phyloP scores from a whole-genome alignment of 1,140 invertebrate genomes.

The Bombus soroeensis region DNA sequence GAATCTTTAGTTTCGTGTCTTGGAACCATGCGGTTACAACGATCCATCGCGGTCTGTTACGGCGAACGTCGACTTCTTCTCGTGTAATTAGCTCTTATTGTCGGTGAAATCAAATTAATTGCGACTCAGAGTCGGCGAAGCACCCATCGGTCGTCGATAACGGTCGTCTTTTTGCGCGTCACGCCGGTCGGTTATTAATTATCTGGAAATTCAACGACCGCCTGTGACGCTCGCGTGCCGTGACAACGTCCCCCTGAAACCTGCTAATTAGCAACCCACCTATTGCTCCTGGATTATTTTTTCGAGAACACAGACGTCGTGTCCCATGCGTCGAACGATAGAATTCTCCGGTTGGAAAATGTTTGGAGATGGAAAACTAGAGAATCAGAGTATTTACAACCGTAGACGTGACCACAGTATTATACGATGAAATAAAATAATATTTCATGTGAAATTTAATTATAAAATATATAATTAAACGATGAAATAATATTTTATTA shows the following conservation, averaged over 20 bases:
- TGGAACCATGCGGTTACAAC: background rate
- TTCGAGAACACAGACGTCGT: background rate
- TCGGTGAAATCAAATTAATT: conserved; percentile 44
- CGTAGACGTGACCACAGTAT: no score
- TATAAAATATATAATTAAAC: no score
- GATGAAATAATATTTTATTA: no score
- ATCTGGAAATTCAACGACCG: conserved; percentile 30
- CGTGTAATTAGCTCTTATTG: conserved; percentile 32
- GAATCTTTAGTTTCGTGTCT: background rate
- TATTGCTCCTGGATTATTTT: conserved; percentile 11
- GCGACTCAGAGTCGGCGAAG: background rate
- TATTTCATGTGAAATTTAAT: no score
- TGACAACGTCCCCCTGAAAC: background rate
- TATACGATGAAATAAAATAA: no score
- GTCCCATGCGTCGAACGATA: background rate
- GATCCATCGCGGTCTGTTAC: background rate
- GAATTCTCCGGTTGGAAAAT: background rate
- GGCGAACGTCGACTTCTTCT: background rate
- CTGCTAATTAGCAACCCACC: conserved; percentile 37
- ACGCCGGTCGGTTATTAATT: conserved; percentile 42
- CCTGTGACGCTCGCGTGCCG: no score
- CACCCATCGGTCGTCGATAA: conserved; percentile 25
- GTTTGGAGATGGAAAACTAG: no score
- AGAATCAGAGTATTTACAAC: no score
- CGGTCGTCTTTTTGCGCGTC: conserved; percentile 33